Base-by-base conservation (phyloP, 2,113 vertebrate genomes). In the Chionis minor region DNA sequence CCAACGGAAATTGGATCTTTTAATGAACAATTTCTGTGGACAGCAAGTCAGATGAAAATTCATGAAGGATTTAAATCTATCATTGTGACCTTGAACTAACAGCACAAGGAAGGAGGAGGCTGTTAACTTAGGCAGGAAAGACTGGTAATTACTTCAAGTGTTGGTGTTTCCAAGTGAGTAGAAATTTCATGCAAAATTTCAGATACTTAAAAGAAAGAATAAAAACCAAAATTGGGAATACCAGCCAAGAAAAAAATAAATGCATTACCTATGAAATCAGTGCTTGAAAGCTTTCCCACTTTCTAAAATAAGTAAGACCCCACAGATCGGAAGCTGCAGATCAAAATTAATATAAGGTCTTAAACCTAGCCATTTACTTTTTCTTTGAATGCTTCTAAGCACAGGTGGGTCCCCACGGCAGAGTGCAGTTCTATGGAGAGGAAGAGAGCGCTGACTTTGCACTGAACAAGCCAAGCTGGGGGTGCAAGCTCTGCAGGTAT, bases 81-180 rank as follows among this genome's bases (percentile, higher is more conserved):
- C 82, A 69, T 6, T 72, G 51, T 91, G 95, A 97, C 93, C 97
- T 97, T 96, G 92, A 96, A 92, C 93, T 90, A 89, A 82, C 17
- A 87, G 78, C 58, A 75, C 4, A n/a, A 91, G 94, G 93, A 97
- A 92, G 49, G 49, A 91, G 89, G 96, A 89, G 33, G 70, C 66
- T 4, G 2, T 96, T 92, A 97, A 94, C 88, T 75, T 62, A 87
- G 55, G 45, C 85, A 92, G 88, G 95, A 95, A 96, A 92, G 62
- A 81, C 0, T 79, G 33, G 72, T 85, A 85, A 96, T 97, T 97
- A 85, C 70, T 94, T 92, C n/a, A 82, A 75, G 51, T 78, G 72
- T 85, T 88, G 62, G 69, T 35, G 28, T 78, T 96, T 96, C 81
- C 59, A 86, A 95, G 81, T 33, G 33, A 88, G 73, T 44, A 84